These are phyloP conservation scores for Xanthostigma xanthostigma DNA, from an alignment of 2,888 invertebrate genomes.

Conservation along the genomic window DNA sequence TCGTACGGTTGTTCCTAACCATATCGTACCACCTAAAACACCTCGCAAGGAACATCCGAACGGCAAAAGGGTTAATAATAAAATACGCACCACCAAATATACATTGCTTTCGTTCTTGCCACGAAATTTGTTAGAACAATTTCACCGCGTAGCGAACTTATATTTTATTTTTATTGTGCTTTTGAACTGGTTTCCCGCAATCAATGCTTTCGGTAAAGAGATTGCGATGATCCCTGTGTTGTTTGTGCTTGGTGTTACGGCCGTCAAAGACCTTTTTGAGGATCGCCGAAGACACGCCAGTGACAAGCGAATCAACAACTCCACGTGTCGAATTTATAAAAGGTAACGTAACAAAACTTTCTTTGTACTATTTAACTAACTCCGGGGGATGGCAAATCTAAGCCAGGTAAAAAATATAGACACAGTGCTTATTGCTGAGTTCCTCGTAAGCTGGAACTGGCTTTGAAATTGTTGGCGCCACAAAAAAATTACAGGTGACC, in stretches of 20 bases:
- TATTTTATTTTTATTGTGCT: slow-evolving; percentile 95
- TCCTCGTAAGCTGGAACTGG: too few species aligned
- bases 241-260: slow-evolving; percentile 88
- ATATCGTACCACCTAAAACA: slow-evolving; percentile 66
- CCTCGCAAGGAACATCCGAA: slow-evolving; percentile 72
- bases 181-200: slow-evolving; percentile 88
- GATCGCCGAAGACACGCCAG: slow-evolving; percentile 78
- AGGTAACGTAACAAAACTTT: slow-evolving; percentile 38
- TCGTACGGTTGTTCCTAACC: slow-evolving; percentile 69
- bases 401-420: too few species aligned
- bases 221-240: slow-evolving; percentile 89
- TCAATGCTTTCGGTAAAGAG: slow-evolving; percentile 91
- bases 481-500: too few species aligned
- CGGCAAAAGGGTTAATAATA: slow-evolving; percentile 65
- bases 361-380: too few species aligned
- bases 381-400: too few species aligned
- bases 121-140: slow-evolving; percentile 92
- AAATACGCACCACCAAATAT: slow-evolving; percentile 90
- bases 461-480: too few species aligned
- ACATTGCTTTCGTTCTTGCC: slow-evolving; percentile 87
- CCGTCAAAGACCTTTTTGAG: slow-evolving; percentile 88
- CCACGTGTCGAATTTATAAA: slow-evolving; percentile 80
- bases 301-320: slow-evolving; percentile 88
- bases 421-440: too few species aligned
- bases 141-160: slow-evolving; percentile 92